Evolutionary conservation across 2,888 invertebrate genomes (phyloP).

Genomic region (Volucella inflata): DNA sequence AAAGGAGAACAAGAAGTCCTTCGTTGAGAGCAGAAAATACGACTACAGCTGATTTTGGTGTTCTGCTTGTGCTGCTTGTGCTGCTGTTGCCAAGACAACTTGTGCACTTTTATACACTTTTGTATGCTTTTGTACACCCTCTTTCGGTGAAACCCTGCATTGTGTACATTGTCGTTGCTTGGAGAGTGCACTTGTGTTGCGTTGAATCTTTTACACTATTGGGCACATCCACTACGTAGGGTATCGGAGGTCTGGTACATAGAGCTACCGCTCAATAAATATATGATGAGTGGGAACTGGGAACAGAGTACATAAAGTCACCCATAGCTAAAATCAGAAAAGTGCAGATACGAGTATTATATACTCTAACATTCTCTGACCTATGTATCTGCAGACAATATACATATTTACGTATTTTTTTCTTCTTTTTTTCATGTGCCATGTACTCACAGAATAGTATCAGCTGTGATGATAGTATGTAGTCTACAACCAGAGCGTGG

Average conservation of each 20-base stretch:
- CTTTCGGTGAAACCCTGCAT: background rate
- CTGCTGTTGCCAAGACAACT: conserved; percentile 72
- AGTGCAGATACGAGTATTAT: conserved; percentile 34
- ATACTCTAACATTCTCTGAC: no score
- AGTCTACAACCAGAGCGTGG: conserved; percentile 47
- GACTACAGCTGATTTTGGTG: conserved; percentile 68
- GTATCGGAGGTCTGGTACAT: conserved; percentile 6
- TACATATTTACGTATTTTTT: conserved; percentile 22
- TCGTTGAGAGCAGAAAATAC: conserved; percentile 45
- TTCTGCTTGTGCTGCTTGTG: conserved; percentile 10
- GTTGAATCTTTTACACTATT: conserved; percentile 50
- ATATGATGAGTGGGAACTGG: conserved; percentile 50
- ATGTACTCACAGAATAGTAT: conserved; percentile 41
- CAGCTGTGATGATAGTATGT: conserved; percentile 65
- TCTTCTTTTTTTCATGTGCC: conserved; percentile 11
- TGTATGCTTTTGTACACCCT: background rate
- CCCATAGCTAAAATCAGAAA: conserved; percentile 10
- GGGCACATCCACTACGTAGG: conserved; percentile 25
- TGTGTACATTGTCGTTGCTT: background rate
- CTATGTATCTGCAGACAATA: background rate
- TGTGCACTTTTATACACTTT: conserved; percentile 53
- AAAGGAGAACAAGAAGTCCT: conserved; percentile 66
- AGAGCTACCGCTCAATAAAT: conserved; percentile 49
- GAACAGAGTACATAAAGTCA: conserved; percentile 6
- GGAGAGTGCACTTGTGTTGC: conserved; percentile 50